Evolutionary conservation across 2,797 vertebrate species (phyloP).

Genomic region (Tympanoctomys barrerae): DNA sequence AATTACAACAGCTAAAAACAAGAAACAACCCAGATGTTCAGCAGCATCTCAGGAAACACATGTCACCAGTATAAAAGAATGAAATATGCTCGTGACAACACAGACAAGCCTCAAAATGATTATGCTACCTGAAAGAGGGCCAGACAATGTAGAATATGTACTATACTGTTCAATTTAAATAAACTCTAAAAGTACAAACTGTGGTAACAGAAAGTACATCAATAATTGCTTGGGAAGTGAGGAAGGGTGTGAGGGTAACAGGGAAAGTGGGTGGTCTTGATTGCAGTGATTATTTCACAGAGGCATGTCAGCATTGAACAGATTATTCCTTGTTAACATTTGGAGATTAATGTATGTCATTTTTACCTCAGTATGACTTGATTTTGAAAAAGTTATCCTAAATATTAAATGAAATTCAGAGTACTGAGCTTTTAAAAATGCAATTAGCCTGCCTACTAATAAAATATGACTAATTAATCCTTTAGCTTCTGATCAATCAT

Average conservation of each 20-base stretch:
- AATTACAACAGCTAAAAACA: neutral
- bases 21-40: neutral
- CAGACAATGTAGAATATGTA: neutral
- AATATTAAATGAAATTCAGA: neutral
- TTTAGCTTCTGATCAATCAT: neutral
- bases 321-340: neutral
- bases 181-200: neutral
- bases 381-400: neutral
- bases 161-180: neutral
- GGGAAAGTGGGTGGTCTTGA: neutral
- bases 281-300: neutral
- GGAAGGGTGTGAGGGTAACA: neutral
- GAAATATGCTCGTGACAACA: neutral
- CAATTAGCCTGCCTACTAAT: neutral
- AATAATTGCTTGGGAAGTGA: neutral
- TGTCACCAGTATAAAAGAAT: neutral
- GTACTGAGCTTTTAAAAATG: neutral
- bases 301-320: neutral
- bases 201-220: neutral
- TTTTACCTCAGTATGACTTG: neutral
- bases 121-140: neutral
- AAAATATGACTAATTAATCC: neutral
- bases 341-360: neutral
- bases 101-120: neutral
- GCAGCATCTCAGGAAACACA: neutral